A percentile compares a stretch with the other conserved stretches of the same genome.
These are phyloP conservation scores for Carassius gibelio DNA, from an alignment of 2,113 vertebrate species.

Conservation along the genomic window DNA sequence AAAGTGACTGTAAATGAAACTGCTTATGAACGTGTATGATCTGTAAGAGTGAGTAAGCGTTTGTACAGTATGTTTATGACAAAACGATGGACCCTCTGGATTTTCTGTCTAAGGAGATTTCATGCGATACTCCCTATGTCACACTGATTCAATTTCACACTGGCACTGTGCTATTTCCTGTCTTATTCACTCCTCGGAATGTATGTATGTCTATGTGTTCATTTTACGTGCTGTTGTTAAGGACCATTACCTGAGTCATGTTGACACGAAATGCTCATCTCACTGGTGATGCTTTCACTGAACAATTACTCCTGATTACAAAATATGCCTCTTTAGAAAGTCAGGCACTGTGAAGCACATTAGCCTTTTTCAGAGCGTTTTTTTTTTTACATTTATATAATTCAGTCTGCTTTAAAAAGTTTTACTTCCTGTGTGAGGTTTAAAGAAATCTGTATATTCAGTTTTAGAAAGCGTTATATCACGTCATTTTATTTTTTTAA, in stretches of 20 bases:
- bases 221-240: constrained; percentile 2
- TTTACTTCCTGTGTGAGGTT: constrained; percentile 43
- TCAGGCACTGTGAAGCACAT: not conserved
- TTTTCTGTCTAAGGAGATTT: not conserved
- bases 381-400: constrained; percentile 12
- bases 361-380: constrained; percentile 18
- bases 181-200: constrained; percentile 30
- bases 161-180: constrained; percentile 45
- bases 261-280: not conserved
- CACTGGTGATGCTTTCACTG: not conserved
- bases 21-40: not conserved
- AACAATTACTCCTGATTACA: constrained; percentile 8
- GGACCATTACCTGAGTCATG: constrained; percentile 30
- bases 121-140: constrained; percentile 12
- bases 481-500: not conserved
- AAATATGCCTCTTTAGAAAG: constrained; percentile 39
- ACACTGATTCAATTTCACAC: constrained; percentile 38
- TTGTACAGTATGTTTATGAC: not conserved
- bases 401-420: not conserved
- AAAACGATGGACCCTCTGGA: not conserved
- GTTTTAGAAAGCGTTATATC: not conserved
- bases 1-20: constrained; percentile 11
- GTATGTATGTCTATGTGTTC: not conserved
- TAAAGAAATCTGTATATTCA: not conserved
- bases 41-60: no score